These are phyloP conservation scores for Cossypha heuglini DNA, from an alignment of 2,797 vertebrate species.

Conservation along the genomic window DNA sequence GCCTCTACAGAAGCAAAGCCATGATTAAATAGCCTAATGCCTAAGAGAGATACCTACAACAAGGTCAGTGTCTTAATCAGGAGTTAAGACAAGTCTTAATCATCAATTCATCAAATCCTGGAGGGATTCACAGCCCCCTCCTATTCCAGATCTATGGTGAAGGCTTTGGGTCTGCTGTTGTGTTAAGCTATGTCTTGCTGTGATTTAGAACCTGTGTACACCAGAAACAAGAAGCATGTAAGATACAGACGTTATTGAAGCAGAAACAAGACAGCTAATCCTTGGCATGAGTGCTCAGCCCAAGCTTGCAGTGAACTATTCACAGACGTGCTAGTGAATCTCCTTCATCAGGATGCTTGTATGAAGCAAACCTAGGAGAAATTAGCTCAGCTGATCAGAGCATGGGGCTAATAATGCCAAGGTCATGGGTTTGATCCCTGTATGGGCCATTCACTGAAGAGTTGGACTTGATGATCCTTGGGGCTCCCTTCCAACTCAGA, in stretches of 20 bases:
- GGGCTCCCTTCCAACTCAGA: background rate
- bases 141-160: background rate
- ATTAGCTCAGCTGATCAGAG: background rate
- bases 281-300: background rate
- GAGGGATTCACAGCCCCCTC: background rate
- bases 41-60: background rate
- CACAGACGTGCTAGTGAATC: background rate
- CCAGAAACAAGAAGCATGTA: background rate
- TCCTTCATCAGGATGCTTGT: background rate
- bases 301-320: background rate
- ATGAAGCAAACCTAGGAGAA: background rate
- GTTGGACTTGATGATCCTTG: background rate
- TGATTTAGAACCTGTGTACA: background rate
- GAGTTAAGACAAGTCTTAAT: background rate
- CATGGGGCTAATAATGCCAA: background rate
- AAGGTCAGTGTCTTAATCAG: background rate
- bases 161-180: background rate
- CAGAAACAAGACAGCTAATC: background rate
- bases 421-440: background rate
- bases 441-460: background rate
- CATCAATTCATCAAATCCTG: background rate
- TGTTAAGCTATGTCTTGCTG: background rate
- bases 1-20: background rate
- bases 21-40: background rate
- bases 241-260: background rate